Evolutionary conservation across 2,797 vertebrate species (phyloP), one percentile per base, ranked within the genome.

Genomic region (Falco concolor): DNA sequence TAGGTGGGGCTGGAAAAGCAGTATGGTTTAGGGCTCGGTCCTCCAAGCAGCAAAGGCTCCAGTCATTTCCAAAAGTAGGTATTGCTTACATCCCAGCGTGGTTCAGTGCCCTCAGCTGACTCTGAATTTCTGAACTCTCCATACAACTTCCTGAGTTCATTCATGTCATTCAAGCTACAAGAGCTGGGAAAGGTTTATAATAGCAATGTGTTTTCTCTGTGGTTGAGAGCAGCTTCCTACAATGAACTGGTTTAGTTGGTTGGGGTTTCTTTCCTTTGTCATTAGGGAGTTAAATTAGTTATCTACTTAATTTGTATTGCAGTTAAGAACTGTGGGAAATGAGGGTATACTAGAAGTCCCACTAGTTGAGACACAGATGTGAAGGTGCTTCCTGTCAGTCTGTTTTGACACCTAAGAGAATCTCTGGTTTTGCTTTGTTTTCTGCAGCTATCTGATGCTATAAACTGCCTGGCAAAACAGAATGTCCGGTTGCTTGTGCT

Each of bases 401-500:
- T 38, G 54, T 73, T 86, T 88, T 82, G 67, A 60, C 52, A 81
- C 54, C 79, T 78, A 49, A 91, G 60, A 85, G 72, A 72, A 65
- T 44, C 32, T 45, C 57, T 87, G 47, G 13, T 0, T 90, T 84
- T 95, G 16, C 73, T 96, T 96, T 97, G 68, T 97, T 93, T 97
- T 87, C 90, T 96, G 79, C 94, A 99, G 99, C 97, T 99, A 65
- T 94, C 98, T 91, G 72, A 98, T 5, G 98, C 99, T 85, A 97
- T 99, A 81, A 98, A 97, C 24, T 98, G 97, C 85, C 97, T 99
- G 78, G 89, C 97, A 61, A 95, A 95, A 76, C 97, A 97, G 74
- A 98, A 98, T 21, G 92, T 96, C 60, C 98, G 94, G 9, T n/a
- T 99, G 44, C 98, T 99, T 81, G 98, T 99, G 60, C 96, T 99